Percentiles rank a stretch among this genome's conserved stretches.
phyloP scores from a whole-genome alignment of 2,113 vertebrate species.

The Tenrec ecaudatus region DNA sequence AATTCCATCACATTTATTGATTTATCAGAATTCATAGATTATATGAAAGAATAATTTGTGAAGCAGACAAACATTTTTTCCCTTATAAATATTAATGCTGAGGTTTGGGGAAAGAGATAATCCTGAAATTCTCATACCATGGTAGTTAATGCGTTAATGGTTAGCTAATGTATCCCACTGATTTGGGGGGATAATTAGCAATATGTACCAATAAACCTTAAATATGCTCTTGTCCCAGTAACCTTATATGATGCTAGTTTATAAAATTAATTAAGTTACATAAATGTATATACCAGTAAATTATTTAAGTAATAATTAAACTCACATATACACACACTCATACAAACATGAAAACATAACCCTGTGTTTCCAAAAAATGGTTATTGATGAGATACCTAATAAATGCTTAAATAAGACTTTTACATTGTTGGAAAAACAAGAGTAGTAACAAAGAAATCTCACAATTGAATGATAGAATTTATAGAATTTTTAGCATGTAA shows the following conservation, averaged over 20 bases:
- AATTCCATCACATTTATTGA: not conserved
- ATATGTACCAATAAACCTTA: not conserved
- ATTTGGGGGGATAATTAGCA: not conserved
- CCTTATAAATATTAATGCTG: not conserved
- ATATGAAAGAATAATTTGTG: not conserved
- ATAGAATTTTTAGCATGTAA: not conserved
- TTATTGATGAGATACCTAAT: not conserved
- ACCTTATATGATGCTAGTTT: not conserved
- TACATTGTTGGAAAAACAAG: not conserved
- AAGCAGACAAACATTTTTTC: not conserved
- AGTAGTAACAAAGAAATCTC: not conserved
- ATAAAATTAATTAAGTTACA: not conserved
- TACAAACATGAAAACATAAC: not conserved
- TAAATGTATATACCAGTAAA: not conserved
- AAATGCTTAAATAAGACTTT: not conserved
- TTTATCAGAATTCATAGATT: not conserved
- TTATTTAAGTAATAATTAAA: not conserved
- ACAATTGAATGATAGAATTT: not conserved
- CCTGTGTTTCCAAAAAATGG: not conserved
- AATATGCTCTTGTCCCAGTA: not conserved
- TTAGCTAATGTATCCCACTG: not conserved
- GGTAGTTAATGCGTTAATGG: not conserved
- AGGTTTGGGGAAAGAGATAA: not conserved
- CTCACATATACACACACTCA: not conserved
- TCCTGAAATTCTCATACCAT: not conserved